phyloP scores from a whole-genome alignment of 2,797 vertebrate species.

The Trichosurus vulpecula region DNA sequence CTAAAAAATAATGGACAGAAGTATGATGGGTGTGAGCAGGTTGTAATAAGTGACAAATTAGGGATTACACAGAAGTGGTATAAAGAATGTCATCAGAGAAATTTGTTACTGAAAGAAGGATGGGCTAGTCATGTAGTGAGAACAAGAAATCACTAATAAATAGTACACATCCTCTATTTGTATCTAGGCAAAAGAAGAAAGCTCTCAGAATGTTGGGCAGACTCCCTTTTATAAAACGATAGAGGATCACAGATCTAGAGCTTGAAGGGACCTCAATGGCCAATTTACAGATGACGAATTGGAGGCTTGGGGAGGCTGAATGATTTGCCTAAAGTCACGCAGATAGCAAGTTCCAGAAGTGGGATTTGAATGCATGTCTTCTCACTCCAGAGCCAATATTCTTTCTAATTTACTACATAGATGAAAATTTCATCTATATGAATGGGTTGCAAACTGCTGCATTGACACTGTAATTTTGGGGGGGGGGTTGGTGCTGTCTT shows the following conservation, averaged over 20 bases:
- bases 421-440: neutral
- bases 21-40: neutral
- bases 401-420: neutral
- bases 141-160: neutral
- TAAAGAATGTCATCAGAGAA: neutral
- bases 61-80: neutral
- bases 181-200: neutral
- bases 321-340: neutral
- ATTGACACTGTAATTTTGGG: neutral
- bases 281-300: neutral
- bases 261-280: neutral
- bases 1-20: neutral
- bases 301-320: neutral
- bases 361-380: neutral
- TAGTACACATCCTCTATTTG: neutral
- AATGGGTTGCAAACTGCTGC: neutral
- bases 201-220: neutral
- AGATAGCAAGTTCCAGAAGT: neutral
- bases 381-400: neutral
- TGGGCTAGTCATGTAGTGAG: neutral
- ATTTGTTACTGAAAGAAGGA: neutral
- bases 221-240: neutral
- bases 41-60: neutral
- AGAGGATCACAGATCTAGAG: neutral
- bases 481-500: neutral